Base-by-base conservation (phyloP, 2,888 invertebrate species). In the Biston betularia region DNA sequence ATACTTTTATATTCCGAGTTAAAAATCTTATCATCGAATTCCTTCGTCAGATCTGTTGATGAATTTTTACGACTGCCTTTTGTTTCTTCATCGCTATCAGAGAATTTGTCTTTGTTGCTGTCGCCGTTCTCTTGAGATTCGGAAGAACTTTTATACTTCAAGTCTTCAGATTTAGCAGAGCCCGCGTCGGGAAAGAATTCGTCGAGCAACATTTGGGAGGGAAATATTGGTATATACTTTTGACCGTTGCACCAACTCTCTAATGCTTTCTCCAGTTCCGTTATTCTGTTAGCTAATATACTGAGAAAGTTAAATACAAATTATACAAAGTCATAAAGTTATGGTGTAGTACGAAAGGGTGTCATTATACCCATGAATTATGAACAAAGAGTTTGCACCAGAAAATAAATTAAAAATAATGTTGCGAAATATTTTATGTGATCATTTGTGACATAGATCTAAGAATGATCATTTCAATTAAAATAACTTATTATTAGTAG, bases 251-350 rank as follows among this genome's bases (percentile, higher is more conserved):
- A 93, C 79, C 95, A 90, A 70, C 92, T 92, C 81, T 97, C 96
- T 74, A 97, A 90, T 55, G 96, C 95, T 81, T 96, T 96, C 79
- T 98, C 97, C 54, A 98, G 89, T 87, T 98, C 97, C n/a, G 96
- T 95, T 76, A 98, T 96, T 87, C 97, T 95, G 68, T 95, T 95
- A 0, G 97, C 98, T 64, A 98, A 89, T 74, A 98, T 97, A 89
- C 97, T 97, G 77, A 40, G 24, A 6, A 35, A 50, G 33, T 12
- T 2, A 42, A 54, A 11, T 34, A 24, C 1, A 24, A 1, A 24
- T 24, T 24, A 24, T 24, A 24, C 24, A 24, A 24, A 3, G 24
- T 24, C 3, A 24, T 24, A 24, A 24, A 3, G 24, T 2, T 24
- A 24, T 1, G 24, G 24, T 24, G 24, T 24, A 24, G 1, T 24